Percentiles rank a stretch among this genome's conserved stretches.
phyloP scores from a whole-genome alignment of 2,113 vertebrate species.

The Takifugu bimaculatus region DNA sequence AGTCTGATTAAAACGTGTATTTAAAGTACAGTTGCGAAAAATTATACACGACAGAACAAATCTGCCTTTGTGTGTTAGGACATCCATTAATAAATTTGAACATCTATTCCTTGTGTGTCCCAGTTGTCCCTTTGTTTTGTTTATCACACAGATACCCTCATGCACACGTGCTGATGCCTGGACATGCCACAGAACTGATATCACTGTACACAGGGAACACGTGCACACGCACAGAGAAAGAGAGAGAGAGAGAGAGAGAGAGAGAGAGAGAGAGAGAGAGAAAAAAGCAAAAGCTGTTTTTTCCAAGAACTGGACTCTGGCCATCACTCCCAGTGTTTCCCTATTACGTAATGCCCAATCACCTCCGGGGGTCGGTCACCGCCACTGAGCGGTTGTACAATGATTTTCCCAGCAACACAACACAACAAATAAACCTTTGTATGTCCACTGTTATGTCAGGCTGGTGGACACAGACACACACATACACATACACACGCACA shows the following conservation, averaged over 20 bases:
- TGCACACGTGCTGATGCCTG: background rate
- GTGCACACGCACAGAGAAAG: constrained; percentile 1
- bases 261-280: no score
- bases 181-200: constrained; percentile 17
- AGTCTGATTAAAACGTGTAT: no score
- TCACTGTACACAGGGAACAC: constrained; percentile 41
- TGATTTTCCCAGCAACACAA: no score
- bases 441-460: no score
- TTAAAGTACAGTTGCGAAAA: no score
- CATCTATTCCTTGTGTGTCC: background rate
- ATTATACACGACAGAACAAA: no score
- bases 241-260: no score
- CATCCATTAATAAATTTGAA: no score
- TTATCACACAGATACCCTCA: background rate
- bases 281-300: background rate
- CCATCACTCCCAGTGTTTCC: constrained; percentile 43
- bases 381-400: constrained; percentile 5
- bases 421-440: no score
- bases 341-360: constrained; percentile 52
- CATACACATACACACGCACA: no score
- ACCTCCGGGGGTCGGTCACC: constrained; percentile 6
- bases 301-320: background rate
- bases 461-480: no score
- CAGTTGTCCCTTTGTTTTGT: background rate
- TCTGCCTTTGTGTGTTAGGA: no score